Percentiles rank a stretch among this genome's conserved stretches.
phyloP scores from a whole-genome alignment of 2,888 invertebrate genomes.

The Lasioglossum leucozonium region DNA sequence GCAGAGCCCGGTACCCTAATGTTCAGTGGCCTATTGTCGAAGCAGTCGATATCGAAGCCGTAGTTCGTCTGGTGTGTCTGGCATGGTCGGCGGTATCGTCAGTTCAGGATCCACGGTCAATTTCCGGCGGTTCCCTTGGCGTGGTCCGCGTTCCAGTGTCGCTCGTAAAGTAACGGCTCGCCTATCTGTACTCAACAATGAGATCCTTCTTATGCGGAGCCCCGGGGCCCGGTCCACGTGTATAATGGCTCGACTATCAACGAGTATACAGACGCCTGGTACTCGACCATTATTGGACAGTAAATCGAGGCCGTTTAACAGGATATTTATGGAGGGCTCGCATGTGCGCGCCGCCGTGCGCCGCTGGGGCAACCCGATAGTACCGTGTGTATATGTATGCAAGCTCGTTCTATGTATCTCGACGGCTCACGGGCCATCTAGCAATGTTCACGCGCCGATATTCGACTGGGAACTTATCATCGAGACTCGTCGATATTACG shows the following conservation, averaged over 20 bases:
- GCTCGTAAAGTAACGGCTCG: constrained; percentile 67
- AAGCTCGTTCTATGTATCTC: constrained; percentile 32
- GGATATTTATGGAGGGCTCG: constrained; percentile 81
- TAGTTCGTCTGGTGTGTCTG: background rate
- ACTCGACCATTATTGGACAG: constrained; percentile 80
- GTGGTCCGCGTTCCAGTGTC: constrained; percentile 16
- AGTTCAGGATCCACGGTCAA: constrained; percentile 62
- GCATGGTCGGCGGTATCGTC: constrained; percentile 46
- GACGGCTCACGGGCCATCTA: constrained; percentile 76
- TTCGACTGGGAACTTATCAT: constrained; percentile 40
- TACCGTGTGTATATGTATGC: constrained; percentile 44
- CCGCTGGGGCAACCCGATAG: constrained; percentile 75
- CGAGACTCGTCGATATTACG: background rate
- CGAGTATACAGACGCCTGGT: constrained; percentile 74
- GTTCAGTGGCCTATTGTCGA: background rate
- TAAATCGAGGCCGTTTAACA: constrained; percentile 81
- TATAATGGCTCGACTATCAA: constrained; percentile 74
- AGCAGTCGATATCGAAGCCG: background rate
- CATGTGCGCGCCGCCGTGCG: constrained; percentile 59
- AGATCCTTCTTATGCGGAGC: constrained; percentile 65
- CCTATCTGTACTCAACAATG: constrained; percentile 67
- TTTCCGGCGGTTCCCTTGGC: constrained; percentile 56
- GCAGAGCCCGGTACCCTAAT: background rate
- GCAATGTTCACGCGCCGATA: constrained; percentile 72
- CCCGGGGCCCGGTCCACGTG: constrained; percentile 28